Evolutionary conservation across 2,888 invertebrate species (phyloP), one percentile per base, ranked within the genome.

Genomic region (Schizotus pectinicornis): DNA sequence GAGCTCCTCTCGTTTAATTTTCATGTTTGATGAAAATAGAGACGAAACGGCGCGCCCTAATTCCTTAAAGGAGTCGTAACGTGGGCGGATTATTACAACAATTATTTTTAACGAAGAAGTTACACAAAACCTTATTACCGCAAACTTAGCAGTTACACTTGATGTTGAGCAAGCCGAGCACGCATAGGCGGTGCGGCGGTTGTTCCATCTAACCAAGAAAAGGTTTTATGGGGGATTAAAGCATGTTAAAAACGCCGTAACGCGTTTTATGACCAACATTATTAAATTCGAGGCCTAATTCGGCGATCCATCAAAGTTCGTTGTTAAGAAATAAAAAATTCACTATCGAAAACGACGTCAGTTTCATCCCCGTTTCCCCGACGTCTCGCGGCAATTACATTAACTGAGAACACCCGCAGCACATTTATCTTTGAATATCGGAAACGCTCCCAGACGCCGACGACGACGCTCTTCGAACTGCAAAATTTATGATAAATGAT

Each of bases 51-150:
- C 41, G 50, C 41, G 14, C 30, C 32, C 42, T 14, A 35, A 33
- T 50, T 34, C 42, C 32, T 39, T 7, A 8, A 13, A 41, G 32
- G 34, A 41, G 39, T 35, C 9, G 34, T n/a, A 41, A 41, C 50
- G 50, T 33, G 33, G 50, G 50, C 42, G 50, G 12, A 22, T 22
- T 22, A 22, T 34, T 32, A 11, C 35, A 22, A 51, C 51, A 51
- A 51, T 51, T 51, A 51, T 51, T 51, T 51, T 51, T 43, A 51
- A 51, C 43, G 43, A 43, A 36, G 42, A 51, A 51, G 42, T 36
- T 43, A 43, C 22, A 43, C 42, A 36, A 42, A 51, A 51, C 33
- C 22, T n/a, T 22, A 41, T 51, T 51, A 42, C n/a, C 11, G n/a
- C n/a, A n/a, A n/a, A n/a, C n/a, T n/a, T 33, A 7, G 42, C 8